Base-by-base conservation (phyloP, 2,888 invertebrate genomes). In the Ophion ventricosus region DNA sequence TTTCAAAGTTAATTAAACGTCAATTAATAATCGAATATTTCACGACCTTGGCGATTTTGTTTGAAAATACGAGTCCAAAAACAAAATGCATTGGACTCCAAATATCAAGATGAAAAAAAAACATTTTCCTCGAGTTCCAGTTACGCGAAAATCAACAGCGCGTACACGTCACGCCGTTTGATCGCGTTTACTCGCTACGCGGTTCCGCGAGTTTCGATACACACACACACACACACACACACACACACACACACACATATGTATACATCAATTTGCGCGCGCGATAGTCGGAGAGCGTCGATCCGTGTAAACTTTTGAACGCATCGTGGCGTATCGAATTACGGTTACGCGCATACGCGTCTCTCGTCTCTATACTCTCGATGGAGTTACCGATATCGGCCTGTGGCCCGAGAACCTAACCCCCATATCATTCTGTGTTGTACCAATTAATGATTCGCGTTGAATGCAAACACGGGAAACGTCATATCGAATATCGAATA, bases 281-380 rank as follows among this genome's bases (percentile, higher is more conserved):
- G 49, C 49, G 17, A 4, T 14, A 14, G 49, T 49, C 85, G 79
- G 75, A 82, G 84, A 86, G 89, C 89, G 87, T 84, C 88, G 85
- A 85, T 88, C 87, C 90, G 87, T 90, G 88, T 90, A 90, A 90
- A 86, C 83, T 82, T 85, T 49, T 63, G 25, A 77, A 59, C 75
- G 59, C 81, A 84, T 78, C 84, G 74, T 74, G 57, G 69, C 81
- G 84, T 81, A 75, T 81, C 84, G 73, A 67, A 77, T 77, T n/a
- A 73, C 66, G 70, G 61, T 63, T 63, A 72, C 20, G 61, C 49
- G 49, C 3, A 17, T 49, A 59, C 49, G 49, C 49, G 49, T 17
- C 23, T 35, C n/a, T n/a, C n/a, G n/a, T n/a, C 64, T 49, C 17
- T 43, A 2, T 17, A 17, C 49, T 26, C 56, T 26, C 10, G 23